A percentile compares a stretch with the other conserved stretches of the same genome.
Evolutionary conservation across 1,140 invertebrate species (phyloP).

Genomic region (Asobara japonica): DNA sequence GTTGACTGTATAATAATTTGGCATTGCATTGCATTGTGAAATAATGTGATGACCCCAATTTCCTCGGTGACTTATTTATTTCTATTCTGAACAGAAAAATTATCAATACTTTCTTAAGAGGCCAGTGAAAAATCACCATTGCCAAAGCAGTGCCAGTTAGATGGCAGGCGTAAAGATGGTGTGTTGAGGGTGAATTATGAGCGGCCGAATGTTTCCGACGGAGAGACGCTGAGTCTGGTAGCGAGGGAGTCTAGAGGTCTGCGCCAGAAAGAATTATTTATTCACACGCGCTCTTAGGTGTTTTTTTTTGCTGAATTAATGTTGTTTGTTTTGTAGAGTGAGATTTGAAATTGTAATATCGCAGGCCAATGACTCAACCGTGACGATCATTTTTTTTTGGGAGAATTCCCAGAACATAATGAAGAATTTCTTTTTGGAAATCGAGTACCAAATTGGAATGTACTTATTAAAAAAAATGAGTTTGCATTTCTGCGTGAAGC

Average conservation of each 20-base stretch:
- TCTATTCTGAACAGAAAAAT: not conserved
- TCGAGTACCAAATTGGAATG: no score
- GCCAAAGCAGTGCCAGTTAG: not conserved
- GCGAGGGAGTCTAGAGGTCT: constrained; percentile 7
- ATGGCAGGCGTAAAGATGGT: not conserved
- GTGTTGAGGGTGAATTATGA: not conserved
- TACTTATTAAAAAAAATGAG: no score
- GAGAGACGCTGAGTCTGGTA: constrained; percentile 1
- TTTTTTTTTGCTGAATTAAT: not conserved
- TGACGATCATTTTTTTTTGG: no score
- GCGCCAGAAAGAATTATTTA: constrained; percentile 1
- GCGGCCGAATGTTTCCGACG: not conserved
- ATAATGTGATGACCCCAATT: no score
- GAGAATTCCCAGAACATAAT: no score
- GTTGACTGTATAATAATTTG: no score
- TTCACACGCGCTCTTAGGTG: not conserved
- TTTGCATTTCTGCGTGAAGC: no score
- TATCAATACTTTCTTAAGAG: not conserved
- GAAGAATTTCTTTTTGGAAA: no score
- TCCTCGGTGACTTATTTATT: no score
- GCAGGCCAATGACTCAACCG: not conserved
- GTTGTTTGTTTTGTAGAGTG: not conserved
- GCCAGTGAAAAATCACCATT: not conserved
- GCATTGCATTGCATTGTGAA: no score
- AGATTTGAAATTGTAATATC: not conserved